Evolutionary conservation across 2,113 vertebrate genomes (phyloP), one percentile per base, ranked within the genome.

Genomic region (Ammospiza nelsoni): DNA sequence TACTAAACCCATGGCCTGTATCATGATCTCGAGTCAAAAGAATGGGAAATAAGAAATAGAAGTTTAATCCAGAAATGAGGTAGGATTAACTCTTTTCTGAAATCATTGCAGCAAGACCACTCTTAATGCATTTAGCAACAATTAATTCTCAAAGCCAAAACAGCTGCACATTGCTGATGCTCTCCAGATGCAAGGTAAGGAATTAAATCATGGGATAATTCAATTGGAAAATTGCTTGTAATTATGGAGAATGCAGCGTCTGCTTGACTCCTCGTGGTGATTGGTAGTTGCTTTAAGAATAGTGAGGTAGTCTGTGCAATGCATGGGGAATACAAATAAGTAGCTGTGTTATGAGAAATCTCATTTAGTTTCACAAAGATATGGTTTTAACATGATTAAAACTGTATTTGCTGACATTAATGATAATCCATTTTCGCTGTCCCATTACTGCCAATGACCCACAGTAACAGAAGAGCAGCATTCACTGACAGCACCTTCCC

Each of bases 221-320:
- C 98, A 98, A 98, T 98, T 98, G 98, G 98, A 98, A 98, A 98
- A 98, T 98, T 98, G 97, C 97, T 98, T 96, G 94, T 98, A 98
- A 98, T 98, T 98, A 98, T 95, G 96, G 96, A 98, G 97, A 98
- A 98, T 97, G 96, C 95, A 97, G 97, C 97, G 95, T 97, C 98
- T 98, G 98, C 98, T 97, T 97, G 98, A 96, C 96, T 97, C 97
- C 97, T 97, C 2, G 14, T 66, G 59, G 97, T 97, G 97, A 97
- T 97, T 98, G 96, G 96, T 97, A 97, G 97, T 77, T 97, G 97
- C 94, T 88, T 97, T 93, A 98, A 98, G 96, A 97, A 96, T 94
- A 96, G 94, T 74, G 94, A 95, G 95, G 92, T 95, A 89, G 95
- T 91, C 89, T 97, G 87, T 15, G 76, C 84, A 66, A 78, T 79